A percentile compares a stretch with the other conserved stretches of the same genome.
These are phyloP conservation scores for Formica selysi DNA, from an alignment of 1,140 invertebrate genomes.

Conservation along the genomic window DNA sequence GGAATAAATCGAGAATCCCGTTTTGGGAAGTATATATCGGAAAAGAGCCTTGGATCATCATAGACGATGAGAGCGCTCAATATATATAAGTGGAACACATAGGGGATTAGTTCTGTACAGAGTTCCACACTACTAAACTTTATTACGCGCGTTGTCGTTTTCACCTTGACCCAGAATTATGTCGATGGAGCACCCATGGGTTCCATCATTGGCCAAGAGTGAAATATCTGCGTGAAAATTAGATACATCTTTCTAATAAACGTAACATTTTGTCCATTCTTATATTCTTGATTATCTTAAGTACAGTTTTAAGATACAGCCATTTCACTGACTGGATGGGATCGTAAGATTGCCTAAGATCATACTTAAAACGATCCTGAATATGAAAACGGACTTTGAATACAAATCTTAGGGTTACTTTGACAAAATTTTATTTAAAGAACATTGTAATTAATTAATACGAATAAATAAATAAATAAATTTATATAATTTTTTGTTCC, in stretches of 20 bases:
- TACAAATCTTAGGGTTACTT: too few species aligned
- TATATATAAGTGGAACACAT: slow-evolving; percentile 7
- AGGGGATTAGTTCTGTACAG: not conserved
- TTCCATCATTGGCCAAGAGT: slow-evolving; percentile 20
- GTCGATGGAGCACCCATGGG: not conserved
- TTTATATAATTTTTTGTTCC: slow-evolving; percentile 73
- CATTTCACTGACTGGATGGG: too few species aligned
- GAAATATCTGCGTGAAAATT: not conserved
- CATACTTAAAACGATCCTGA: too few species aligned
- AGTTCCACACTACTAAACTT: slow-evolving; percentile 50
- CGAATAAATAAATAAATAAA: too few species aligned
- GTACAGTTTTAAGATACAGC: too few species aligned
- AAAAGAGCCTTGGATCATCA: not conserved
- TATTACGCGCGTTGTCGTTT: slow-evolving; percentile 61
- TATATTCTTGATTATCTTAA: too few species aligned
- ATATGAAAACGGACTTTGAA: too few species aligned
- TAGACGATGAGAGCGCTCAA: not conserved
- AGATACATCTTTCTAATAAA: not conserved
- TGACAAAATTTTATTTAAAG: too few species aligned
- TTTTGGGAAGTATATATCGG: not conserved
- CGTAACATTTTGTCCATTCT: not conserved
- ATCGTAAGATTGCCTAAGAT: too few species aligned
- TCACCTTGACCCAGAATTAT: slow-evolving; percentile 38
- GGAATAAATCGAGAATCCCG: slow-evolving; percentile 11
- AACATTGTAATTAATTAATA: too few species aligned